Conservation (phyloP, 2,888 invertebrate species). For the Parascotia fuliginaria region DNA sequence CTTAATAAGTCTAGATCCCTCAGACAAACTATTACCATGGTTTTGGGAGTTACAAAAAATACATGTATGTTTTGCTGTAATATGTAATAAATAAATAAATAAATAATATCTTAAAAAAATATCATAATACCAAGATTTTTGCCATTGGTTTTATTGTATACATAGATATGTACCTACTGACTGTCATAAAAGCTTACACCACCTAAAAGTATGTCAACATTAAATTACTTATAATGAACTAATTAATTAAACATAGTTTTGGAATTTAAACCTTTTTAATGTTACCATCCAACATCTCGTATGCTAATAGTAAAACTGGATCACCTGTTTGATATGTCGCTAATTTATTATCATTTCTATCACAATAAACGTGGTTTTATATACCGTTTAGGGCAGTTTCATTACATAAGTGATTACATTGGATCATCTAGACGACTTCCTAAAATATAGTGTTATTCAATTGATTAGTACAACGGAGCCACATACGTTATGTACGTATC, state of each 20-base stretch:
- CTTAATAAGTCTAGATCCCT: too few relatives aligned
- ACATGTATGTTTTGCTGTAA: too few relatives aligned
- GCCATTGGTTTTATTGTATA: too few relatives aligned
- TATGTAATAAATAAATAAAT: too few relatives aligned
- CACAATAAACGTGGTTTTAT: slow-evolving; percentile 31
- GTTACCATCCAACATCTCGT: slow-evolving; percentile 29
- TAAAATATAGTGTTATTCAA: slow-evolving; percentile 28
- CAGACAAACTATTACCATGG: too few relatives aligned
- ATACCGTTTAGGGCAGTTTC: slow-evolving; percentile 22
- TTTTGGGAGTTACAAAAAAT: too few relatives aligned
- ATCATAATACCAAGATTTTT: too few relatives aligned
- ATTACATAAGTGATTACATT: slow-evolving; percentile 18
- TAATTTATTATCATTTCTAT: slow-evolving; percentile 43
- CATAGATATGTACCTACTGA: too few relatives aligned
- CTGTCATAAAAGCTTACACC: too few relatives aligned
- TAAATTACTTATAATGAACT: not conserved
- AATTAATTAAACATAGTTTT: slow-evolving; percentile 23
- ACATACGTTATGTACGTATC: slow-evolving; percentile 58
- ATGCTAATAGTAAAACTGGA: slow-evolving; percentile 48
- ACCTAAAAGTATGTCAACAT: too few relatives aligned
- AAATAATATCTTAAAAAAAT: too few relatives aligned
- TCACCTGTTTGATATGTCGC: slow-evolving; percentile 44
- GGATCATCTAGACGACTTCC: slow-evolving; percentile 23
- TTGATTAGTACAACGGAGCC: slow-evolving; percentile 37
- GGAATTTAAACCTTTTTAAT: slow-evolving; percentile 20